Percentiles rank a stretch among this genome's conserved stretches.
These are phyloP conservation scores for Acridotheres tristis DNA, from an alignment of 2,797 vertebrate genomes.

Conservation along the genomic window DNA sequence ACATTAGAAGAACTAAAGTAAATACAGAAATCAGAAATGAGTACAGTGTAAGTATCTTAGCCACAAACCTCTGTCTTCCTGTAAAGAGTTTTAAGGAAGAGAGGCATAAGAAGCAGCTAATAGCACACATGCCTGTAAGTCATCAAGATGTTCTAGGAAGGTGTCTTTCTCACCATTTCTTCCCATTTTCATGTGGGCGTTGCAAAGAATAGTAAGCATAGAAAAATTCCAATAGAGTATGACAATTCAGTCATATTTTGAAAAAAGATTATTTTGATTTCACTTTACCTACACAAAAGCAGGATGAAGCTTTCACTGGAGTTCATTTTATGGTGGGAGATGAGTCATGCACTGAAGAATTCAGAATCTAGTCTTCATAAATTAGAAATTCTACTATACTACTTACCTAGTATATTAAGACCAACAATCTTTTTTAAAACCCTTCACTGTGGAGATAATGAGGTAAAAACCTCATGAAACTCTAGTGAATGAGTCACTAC, in stretches of 20 bases:
- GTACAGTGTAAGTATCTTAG: neutral
- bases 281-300: neutral
- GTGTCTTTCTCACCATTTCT: neutral
- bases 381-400: neutral
- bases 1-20: neutral
- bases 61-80: neutral
- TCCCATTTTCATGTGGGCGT: neutral
- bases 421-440: neutral
- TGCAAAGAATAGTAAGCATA: neutral
- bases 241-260: neutral
- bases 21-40: neutral
- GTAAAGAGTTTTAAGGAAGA: neutral
- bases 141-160: neutral
- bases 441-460: neutral
- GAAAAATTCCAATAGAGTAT: neutral
- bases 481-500: neutral
- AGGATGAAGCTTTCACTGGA: neutral
- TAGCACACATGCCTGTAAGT: accelerated
- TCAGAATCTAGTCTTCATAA: neutral
- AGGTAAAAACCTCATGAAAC: neutral
- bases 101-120: neutral
- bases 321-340: neutral
- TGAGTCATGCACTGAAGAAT: neutral
- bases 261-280: neutral
- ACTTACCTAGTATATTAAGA: neutral